Evolutionary conservation across 2,888 invertebrate species (phyloP).

Genomic region (Caenorhabditis virilis): DNA sequence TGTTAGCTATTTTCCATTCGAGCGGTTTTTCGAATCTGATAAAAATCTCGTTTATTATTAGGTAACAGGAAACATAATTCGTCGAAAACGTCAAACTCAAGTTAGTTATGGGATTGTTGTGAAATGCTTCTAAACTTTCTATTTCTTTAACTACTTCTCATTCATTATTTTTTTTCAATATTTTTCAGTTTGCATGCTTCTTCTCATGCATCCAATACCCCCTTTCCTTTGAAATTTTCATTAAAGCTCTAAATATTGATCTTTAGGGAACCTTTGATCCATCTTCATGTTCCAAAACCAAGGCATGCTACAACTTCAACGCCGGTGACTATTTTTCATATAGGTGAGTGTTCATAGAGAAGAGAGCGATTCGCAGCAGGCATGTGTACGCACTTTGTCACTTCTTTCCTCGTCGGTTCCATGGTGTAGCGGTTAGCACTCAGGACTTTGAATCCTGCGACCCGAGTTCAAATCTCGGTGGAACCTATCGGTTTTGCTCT

Average conservation of each 20-base stretch:
- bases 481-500: constrained; percentile 33
- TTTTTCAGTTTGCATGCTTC: background rate
- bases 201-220: background rate
- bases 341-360: constrained; percentile 19
- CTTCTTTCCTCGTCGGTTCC: constrained; percentile 18
- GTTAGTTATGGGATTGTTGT: constrained; percentile 10
- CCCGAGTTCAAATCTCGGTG: constrained; percentile 59
- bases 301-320: constrained; percentile 19
- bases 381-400: background rate
- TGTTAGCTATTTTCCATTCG: background rate
- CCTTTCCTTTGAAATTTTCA: too few relatives aligned
- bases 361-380: too few relatives aligned
- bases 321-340: constrained; percentile 14
- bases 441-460: constrained; percentile 60
- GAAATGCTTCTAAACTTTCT: background rate
- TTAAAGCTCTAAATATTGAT: background rate
- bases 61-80: background rate
- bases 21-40: too few relatives aligned
- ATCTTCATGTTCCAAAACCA: constrained; percentile 14
- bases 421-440: constrained; percentile 60
- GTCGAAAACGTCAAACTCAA: constrained; percentile 16
- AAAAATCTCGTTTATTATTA: background rate
- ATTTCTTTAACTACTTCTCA: background rate
- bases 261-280: constrained; percentile 26
- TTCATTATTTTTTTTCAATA: background rate